Evolutionary conservation across 2,113 vertebrate genomes (phyloP).

Genomic region (Thalassarche chlororhynchos): DNA sequence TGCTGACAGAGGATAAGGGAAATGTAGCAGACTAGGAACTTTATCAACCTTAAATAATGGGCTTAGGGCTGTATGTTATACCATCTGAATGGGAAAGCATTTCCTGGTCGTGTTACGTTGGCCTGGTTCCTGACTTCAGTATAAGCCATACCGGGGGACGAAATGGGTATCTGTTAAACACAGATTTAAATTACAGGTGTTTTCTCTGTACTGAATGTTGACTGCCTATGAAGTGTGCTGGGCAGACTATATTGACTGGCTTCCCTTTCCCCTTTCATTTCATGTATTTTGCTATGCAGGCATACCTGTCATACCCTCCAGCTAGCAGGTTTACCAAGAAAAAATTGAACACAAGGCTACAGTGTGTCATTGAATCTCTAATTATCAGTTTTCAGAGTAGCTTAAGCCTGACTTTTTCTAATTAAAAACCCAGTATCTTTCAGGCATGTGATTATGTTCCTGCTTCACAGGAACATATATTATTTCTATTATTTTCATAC

Average conservation of each 20-base stretch:
- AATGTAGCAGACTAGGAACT: not conserved
- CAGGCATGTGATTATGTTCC: not conserved
- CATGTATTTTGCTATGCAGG: accelerated
- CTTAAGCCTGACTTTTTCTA: not conserved
- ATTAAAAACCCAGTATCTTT: not conserved
- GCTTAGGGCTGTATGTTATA: not conserved
- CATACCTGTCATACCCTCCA: not conserved
- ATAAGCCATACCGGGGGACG: not conserved
- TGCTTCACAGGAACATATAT: not conserved
- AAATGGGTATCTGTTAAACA: not conserved
- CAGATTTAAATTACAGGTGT: not conserved
- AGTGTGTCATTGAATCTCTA: not conserved
- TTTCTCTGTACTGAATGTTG: not conserved
- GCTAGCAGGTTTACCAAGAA: not conserved
- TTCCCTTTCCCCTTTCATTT: not conserved
- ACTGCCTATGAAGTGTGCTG: not conserved
- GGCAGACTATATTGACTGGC: not conserved
- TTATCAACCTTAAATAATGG: not conserved
- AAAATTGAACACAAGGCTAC: not conserved
- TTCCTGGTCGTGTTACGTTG: accelerated
- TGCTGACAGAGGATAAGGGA: not conserved
- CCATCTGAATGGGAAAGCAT: not conserved
- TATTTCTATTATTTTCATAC: not conserved
- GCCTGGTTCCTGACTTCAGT: not conserved
- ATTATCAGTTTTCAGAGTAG: not conserved